Base-by-base conservation (phyloP, 2,797 vertebrate genomes). In the Channa striata region DNA sequence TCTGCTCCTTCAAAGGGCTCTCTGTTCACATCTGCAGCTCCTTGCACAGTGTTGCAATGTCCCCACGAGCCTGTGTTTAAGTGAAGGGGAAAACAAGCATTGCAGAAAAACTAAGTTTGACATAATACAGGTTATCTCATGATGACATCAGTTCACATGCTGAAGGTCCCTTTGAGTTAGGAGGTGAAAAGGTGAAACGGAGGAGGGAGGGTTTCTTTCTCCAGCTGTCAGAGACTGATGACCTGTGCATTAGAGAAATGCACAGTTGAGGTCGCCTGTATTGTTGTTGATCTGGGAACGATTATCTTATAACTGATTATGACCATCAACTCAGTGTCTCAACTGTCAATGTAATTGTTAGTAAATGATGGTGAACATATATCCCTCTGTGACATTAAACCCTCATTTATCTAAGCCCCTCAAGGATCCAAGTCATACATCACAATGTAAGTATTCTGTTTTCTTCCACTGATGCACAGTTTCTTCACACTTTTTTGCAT, bases 1-100 rank as follows among this genome's bases (percentile, higher is more conserved):
- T 78, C 37, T 74, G 78, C 81, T 84, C 78, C 80, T 82, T 88
- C 79, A 85, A 87, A 81, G 81, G 56, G 68, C 73, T 81, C 81
- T 80, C 74, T 84, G 54, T 78, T 75, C 79, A 83, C 81, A 82
- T 89, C 81, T 87, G 84, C 77, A 75, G 53, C 68, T 62, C 71
- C 48, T 5, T 2, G 23, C 53, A 7, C 58, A 43, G 60, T 66
- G 65, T 88, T 77, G 81, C 81, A 80, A 87, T 50, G 37, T 67
- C 59, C 23, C 68, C 25, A 51, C n/a, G 53, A 48, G 58, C 44
- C 52, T 53, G 50, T 81, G 56, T 82, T 82, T 84, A 66, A 17
- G 21, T 23, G 60, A 66, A 59, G 36, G 61, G 57, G 50, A 49
- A 80, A 87, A 71, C 64, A 53, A 54, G 48, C 66, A 36, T 52